Evolutionary conservation across 2,113 vertebrate genomes (phyloP).

Genomic region (Misgurnus anguillicaudatus): DNA sequence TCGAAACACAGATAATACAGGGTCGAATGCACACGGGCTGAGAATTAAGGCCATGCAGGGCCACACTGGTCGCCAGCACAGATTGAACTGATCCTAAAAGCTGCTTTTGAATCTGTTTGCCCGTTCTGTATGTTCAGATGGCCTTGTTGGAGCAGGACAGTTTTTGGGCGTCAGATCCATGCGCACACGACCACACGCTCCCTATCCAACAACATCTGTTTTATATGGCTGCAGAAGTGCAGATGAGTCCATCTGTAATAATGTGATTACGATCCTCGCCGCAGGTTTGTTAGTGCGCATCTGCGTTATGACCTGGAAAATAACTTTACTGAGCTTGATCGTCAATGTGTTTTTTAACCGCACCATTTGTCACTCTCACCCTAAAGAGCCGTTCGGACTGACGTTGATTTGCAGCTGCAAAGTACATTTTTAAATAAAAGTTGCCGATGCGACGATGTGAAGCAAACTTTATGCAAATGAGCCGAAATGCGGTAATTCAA

Average conservation of each 20-base stretch:
- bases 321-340: not conserved
- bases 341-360: not conserved
- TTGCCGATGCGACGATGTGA: no score
- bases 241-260: conserved; percentile 30
- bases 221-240: conserved; percentile 28
- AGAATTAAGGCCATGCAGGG: conserved; percentile 31
- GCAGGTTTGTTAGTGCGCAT: conserved; percentile 31
- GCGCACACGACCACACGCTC: conserved; percentile 11
- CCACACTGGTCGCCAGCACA: conserved; percentile 36
- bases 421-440: no score
- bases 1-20: not conserved
- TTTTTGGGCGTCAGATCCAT: conserved; percentile 61
- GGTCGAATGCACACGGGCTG: conserved; percentile 26
- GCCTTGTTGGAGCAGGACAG: conserved; percentile 59
- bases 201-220: conserved; percentile 60
- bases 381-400: no score
- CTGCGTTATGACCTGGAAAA: conserved; percentile 6
- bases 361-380: not conserved
- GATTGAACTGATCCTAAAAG: conserved; percentile 57
- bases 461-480: no score
- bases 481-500: no score
- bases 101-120: conserved; percentile 55
- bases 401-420: no score
- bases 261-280: not conserved
- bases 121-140: conserved; percentile 67